A percentile compares a stretch with the other conserved stretches of the same genome.
phyloP scores from a whole-genome alignment of 2,888 invertebrate species.

The Tiliacea aurago region DNA sequence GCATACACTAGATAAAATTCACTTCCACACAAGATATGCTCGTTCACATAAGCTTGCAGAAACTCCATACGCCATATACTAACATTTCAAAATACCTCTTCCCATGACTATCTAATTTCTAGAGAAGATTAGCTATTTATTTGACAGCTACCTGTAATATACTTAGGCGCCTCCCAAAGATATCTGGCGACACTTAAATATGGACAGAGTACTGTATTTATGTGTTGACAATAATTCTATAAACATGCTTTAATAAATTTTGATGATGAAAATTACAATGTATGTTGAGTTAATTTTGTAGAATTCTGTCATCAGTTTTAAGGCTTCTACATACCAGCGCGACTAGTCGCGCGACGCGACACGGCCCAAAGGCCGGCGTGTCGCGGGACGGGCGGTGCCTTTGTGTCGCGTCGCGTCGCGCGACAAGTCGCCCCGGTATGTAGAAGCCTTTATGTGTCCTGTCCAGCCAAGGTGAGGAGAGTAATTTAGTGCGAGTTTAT shows the following conservation, averaged over 20 bases:
- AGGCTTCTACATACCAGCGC: no score
- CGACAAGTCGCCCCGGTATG: no score
- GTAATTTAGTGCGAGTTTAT: neutral
- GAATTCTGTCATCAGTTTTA: slow-evolving; percentile 10
- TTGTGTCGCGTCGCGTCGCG: no score
- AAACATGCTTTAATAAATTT: slow-evolving; percentile 17
- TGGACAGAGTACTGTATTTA: slow-evolving; percentile 36
- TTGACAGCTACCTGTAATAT: slow-evolving; percentile 51
- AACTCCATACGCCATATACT: slow-evolving; percentile 54
- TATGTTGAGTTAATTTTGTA: slow-evolving; percentile 17
- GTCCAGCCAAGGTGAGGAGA: neutral
- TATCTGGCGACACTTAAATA: slow-evolving; percentile 47
- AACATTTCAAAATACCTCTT: slow-evolving; percentile 60
- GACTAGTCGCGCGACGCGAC: no score
- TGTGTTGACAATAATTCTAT: slow-evolving; percentile 28
- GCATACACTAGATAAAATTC: slow-evolving; percentile 42
- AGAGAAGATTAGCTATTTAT: slow-evolving; percentile 55
- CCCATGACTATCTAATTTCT: slow-evolving; percentile 64
- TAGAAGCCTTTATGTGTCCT: no score
- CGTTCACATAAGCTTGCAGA: slow-evolving; percentile 52
- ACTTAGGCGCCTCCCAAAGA: slow-evolving; percentile 49
- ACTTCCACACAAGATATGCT: slow-evolving; percentile 42
- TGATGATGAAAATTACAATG: slow-evolving; percentile 26
- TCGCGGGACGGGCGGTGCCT: no score
- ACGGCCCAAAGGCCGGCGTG: no score